Evolutionary conservation across 2,797 vertebrate genomes (phyloP).

Genomic region (Micrastur ruficollis): DNA sequence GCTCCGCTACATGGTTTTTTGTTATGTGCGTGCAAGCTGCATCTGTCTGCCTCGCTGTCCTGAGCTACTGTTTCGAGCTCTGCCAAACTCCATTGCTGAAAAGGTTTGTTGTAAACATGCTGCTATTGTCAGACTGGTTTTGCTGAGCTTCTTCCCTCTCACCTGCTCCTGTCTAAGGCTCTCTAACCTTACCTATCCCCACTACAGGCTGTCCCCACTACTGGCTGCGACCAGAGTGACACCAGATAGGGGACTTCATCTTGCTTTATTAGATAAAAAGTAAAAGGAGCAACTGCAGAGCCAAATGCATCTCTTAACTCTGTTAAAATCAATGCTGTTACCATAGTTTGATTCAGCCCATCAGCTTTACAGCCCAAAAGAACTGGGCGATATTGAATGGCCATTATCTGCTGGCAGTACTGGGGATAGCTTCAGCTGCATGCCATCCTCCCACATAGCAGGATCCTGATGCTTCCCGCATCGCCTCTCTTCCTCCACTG

Average conservation of each 20-base stretch:
- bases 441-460: background rate
- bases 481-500: background rate
- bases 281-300: background rate
- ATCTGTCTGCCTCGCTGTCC: background rate
- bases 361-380: background rate
- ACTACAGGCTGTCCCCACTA: background rate
- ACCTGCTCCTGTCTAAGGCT: background rate
- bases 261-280: background rate
- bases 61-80: background rate
- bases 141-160: background rate
- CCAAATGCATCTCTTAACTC: background rate
- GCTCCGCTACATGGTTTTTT: background rate
- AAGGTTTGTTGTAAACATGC: background rate
- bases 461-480: background rate
- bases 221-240: background rate
- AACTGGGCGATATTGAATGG: background rate
- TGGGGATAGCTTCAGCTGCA: background rate
- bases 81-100: background rate
- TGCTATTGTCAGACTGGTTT: background rate
- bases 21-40: background rate
- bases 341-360: background rate
- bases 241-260: background rate
- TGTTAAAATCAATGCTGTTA: background rate
- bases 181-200: background rate
- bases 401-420: background rate